phyloP scores from a whole-genome alignment of 2,888 invertebrate species.

The Listrodromus nycthemerus region DNA sequence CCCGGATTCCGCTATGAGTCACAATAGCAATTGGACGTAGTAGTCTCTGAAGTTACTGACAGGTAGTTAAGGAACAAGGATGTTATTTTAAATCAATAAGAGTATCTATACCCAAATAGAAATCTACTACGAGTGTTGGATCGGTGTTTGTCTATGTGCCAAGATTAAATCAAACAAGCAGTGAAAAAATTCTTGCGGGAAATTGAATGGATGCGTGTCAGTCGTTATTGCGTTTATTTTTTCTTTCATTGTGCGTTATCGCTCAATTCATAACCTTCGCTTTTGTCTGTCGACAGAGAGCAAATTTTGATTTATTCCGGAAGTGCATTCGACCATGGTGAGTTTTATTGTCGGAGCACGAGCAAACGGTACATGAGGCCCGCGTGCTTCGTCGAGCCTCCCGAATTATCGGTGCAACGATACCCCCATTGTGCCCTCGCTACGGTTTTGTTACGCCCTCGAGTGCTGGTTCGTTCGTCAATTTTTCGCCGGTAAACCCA shows the following conservation, averaged over 20 bases:
- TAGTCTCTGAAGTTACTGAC: too few relatives aligned
- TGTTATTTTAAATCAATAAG: too few relatives aligned
- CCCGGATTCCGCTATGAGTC: too few relatives aligned
- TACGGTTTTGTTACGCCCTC: conserved; percentile 11
- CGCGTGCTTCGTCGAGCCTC: conserved; percentile 52
- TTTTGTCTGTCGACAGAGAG: conserved; percentile 66
- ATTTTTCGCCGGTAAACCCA: conserved; percentile 52
- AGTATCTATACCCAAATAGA: too few relatives aligned
- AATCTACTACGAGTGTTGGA: too few relatives aligned
- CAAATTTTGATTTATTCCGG: conserved; percentile 70
- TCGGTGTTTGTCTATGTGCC: neutral
- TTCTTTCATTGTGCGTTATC: conserved; percentile 39
- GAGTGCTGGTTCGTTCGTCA: conserved; percentile 41
- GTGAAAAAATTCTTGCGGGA: neutral
- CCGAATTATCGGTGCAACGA: conserved; percentile 66
- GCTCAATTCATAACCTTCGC: conserved; percentile 62
- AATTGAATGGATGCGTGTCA: neutral
- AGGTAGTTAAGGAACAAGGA: too few relatives aligned
- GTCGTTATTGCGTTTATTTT: neutral
- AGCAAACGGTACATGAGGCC: conserved; percentile 55
- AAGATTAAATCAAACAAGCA: neutral
- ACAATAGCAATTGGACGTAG: too few relatives aligned
- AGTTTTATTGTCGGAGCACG: conserved; percentile 69
- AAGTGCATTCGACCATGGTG: conserved; percentile 68
- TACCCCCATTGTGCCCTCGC: conserved; percentile 62